Evolutionary conservation across 2,888 invertebrate genomes (phyloP).

Genomic region (Meiosimyza platycephala): DNA sequence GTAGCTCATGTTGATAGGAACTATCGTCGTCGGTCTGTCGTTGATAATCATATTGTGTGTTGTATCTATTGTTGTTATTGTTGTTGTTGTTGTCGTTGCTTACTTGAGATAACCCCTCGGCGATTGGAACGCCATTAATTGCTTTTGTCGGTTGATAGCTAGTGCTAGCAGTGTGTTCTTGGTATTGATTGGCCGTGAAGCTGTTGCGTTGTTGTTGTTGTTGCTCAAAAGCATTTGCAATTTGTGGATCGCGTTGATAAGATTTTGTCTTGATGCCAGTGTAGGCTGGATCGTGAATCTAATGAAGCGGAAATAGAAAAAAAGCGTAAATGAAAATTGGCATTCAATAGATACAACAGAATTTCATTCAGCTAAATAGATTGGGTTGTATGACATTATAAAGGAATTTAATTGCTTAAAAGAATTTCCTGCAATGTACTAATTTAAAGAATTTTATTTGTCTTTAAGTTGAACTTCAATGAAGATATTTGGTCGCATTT

Average conservation of each 20-base stretch:
- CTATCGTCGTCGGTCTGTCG: slow-evolving; percentile 35
- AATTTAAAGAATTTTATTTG: too few species aligned
- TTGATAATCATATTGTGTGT: not conserved
- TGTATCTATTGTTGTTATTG: slow-evolving; percentile 21
- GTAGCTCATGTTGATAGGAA: slow-evolving; percentile 48
- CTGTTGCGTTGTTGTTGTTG: slow-evolving; percentile 33
- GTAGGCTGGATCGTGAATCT: slow-evolving; percentile 54
- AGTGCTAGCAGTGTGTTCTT: slow-evolving; percentile 20
- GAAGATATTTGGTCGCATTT: too few species aligned
- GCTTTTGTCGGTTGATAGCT: slow-evolving; percentile 41
- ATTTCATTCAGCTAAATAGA: too few species aligned
- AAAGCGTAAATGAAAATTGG: too few species aligned
- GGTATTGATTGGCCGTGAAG: slow-evolving; percentile 29
- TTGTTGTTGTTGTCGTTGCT: slow-evolving; percentile 23
- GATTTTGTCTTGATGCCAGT: slow-evolving; percentile 50
- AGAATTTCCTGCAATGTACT: too few species aligned
- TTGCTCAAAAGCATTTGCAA: slow-evolving; percentile 42
- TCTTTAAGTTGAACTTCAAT: too few species aligned
- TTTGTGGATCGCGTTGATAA: slow-evolving; percentile 54
- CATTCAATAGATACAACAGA: too few species aligned
- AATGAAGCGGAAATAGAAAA: slow-evolving; percentile 23
- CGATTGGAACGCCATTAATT: slow-evolving; percentile 30
- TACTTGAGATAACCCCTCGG: slow-evolving; percentile 54
- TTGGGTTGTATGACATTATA: too few species aligned
- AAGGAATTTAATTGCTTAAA: too few species aligned